Evolutionary conservation across 2,797 vertebrate genomes (phyloP), one percentile per base, ranked within the genome.

Genomic region (Ceryle rudis): DNA sequence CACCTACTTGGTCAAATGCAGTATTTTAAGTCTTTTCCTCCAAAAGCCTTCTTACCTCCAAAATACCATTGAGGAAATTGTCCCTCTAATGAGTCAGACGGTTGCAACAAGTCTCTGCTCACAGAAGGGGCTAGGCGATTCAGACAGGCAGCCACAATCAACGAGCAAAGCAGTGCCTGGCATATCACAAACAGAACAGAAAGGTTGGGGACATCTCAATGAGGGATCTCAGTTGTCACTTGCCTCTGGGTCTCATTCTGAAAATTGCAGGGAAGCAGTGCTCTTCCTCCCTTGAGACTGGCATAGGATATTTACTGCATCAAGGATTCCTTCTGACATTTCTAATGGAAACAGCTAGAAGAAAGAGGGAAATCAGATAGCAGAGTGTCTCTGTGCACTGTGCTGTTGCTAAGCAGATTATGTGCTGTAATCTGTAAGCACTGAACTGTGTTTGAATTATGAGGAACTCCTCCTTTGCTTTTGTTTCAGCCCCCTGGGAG

Each of bases 381-480:
- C 79, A 92, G 77, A 62, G 58, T 9, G 67, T 73, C 84, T 96
- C 85, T 31, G 73, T 3, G 17, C 9, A 10, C 94, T 79, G 90
- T 81, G 97, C 95, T 97, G 98, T 98, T 98, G 98, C 98, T 42
- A 96, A 98, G 98, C 98, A 98, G 98, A 99, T 98, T 98, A 98
- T 95, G 94, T 74, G 89, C 97, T 93, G 90, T 98, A 98, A 98
- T 98, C 98, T 97, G 97, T 82, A 95, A 95, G 96, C 92, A 82
- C 88, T 91, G 95, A 93, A 95, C 97, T 95, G 94, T 95, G 96
- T 89, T 96, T 98, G 97, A 97, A 89, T 97, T 90, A 97, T 35
- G 90, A 96, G 94, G 89, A 96, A 47, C 70, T 75, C 95, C 93
- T 95, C 83, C 73, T 65, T 72, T 2, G 80, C 93, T 95, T 97